Conservation (phyloP, 2,797 vertebrate genomes). For the Myotis pilosus region DNA sequence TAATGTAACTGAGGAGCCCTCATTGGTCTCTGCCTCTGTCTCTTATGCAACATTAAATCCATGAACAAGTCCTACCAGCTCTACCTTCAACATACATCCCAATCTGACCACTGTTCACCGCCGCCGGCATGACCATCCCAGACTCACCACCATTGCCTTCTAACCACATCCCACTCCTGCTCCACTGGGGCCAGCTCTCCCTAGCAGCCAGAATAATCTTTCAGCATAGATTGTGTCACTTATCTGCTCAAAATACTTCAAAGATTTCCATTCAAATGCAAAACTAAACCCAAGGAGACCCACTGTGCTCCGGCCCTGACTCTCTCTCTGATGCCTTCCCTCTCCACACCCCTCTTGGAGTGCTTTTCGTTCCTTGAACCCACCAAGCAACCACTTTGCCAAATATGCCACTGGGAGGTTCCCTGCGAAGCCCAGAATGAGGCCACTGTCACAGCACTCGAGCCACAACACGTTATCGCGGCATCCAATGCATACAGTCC, state of each 20-base stretch:
- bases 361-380: neutral
- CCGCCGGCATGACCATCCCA: neutral
- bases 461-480: neutral
- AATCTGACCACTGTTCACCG: neutral
- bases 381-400: neutral
- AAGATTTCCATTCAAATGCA: neutral
- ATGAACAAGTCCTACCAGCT: neutral
- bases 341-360: neutral
- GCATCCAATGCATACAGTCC: neutral
- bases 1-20: neutral
- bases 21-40: neutral
- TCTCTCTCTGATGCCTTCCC: neutral
- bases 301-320: neutral
- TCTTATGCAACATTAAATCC: neutral
- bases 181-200: neutral
- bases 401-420: neutral
- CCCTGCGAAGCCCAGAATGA: neutral
- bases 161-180: neutral
- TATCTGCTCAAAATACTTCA: neutral
- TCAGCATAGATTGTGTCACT: neutral
- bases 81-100: neutral
- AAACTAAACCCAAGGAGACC: neutral
- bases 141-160: neutral
- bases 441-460: fast-evolving
- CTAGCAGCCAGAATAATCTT: neutral